A percentile compares a stretch with the other conserved stretches of the same genome.
These are phyloP conservation scores for Hoplodrina blanda DNA, from an alignment of 2,888 invertebrate species.

Conservation along the genomic window DNA sequence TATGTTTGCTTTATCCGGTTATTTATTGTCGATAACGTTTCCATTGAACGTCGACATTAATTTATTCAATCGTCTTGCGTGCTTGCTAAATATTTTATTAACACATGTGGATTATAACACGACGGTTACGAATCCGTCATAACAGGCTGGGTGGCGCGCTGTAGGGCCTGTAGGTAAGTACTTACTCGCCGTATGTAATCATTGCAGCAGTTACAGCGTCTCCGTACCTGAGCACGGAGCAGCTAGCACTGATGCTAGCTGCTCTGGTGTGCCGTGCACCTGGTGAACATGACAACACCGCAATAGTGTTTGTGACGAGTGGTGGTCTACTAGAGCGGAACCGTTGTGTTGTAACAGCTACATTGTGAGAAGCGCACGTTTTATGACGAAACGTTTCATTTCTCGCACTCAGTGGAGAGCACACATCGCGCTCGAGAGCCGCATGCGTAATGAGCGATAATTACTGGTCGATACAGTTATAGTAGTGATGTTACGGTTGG, in stretches of 20 bases:
- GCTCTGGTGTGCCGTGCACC: too few species aligned
- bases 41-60: conserved; percentile 8
- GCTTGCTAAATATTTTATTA: background rate
- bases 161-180: background rate
- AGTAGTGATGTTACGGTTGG: conserved; percentile 14
- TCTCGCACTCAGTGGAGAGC: conserved; percentile 37
- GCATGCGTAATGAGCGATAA: conserved; percentile 58
- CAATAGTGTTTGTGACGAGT: too few species aligned
- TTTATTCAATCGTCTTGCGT: conserved; percentile 14
- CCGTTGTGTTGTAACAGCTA: background rate
- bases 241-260: too few species aligned
- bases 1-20: conserved; percentile 32
- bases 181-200: too few species aligned
- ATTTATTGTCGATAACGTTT: conserved; percentile 38
- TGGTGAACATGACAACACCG: too few species aligned
- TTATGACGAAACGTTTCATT: conserved; percentile 20
- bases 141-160: background rate
- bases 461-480: conserved; percentile 50
- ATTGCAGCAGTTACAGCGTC: background rate
- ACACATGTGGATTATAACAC: background rate
- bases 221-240: too few species aligned
- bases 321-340: background rate
- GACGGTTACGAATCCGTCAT: conserved; percentile 3
- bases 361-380: conserved; percentile 1
- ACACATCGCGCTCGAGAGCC: conserved; percentile 1